Evolutionary conservation across 2,888 invertebrate genomes (phyloP), one percentile per base, ranked within the genome.

Genomic region (Pristionchus maxplancki): DNA sequence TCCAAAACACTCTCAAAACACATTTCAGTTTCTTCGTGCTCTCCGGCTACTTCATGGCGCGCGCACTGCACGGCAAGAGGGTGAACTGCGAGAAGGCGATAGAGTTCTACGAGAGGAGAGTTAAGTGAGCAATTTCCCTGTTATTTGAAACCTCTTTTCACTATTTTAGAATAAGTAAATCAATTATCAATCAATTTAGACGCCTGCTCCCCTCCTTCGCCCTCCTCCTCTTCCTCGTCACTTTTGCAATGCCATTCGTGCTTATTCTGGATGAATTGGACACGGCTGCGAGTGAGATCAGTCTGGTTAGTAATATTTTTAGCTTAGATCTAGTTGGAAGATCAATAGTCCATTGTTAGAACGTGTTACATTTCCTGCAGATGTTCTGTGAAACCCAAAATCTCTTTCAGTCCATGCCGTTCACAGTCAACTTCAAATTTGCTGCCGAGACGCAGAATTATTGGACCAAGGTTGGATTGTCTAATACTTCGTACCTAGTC

Each of bases 191-290:
- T 28, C 24, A 8, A 64, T 31, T 78, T 48, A 78, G 78, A 20
- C 78, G 78, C 20, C 82, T 82, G 17, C 40, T 50, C n/a, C 50
- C 50, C 6, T 67, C 53, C 37, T 64, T 67, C 37, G 83, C 84
- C 15, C 48, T 71, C 24, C 53, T 50, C 31, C 44, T 86, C 17
- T 28, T 48, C 8, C 28, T 86, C 64, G 44, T 67, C 28, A 64
- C 48, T 40, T n/a, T 88, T 6, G 28, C 40, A 20, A 34, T 44
- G 20, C 67, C 48, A 3, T 34, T 17, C 17, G 37, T 71, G 31
- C 20, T 71, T 11, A 71, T 34, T 13, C 34, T 37, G 8, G 67
- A 28, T 3, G 37, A 71, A 1, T 8, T 9, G n/a, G 67, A 37
- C 17, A 34, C 34, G 34, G 34, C 17, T 4, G 67, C 5, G 34